Evolutionary conservation across 2,797 vertebrate species (phyloP), one percentile per base, ranked within the genome.

Genomic region (Falco naumanni): DNA sequence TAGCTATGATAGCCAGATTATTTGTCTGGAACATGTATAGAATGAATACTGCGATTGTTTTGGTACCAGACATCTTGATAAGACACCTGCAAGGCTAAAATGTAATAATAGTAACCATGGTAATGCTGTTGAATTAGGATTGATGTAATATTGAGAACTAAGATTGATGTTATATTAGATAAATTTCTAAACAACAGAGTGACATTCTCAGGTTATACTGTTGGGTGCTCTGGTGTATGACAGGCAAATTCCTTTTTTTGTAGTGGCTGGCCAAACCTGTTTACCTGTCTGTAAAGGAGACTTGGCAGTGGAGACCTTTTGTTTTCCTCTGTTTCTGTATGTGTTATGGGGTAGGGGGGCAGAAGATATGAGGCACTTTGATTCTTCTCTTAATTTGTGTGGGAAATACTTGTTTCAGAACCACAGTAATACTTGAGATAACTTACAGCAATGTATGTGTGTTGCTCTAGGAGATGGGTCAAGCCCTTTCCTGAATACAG

Each of bases 21-120:
- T 81, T 93, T 92, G 69, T 76, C 65, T 82, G 81, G 45, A 90
- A 80, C 28, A 6, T 34, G 18, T 16, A 57, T 2, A 87, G 45
- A 63, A 53, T 71, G 81, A 93, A 85, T 70, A 37, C n/a, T 43
- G 71, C 22, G 41, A 14, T 34, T 80, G 66, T 79, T 93, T 70
- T 71, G 41, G 50, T 85, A 61, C 56, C 65, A 82, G 60, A 7
- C 50, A 48, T 70, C 63, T 90, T 76, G 77, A 59, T 90, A 93
- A 92, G 50, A 54, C 74, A 82, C 77, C 90, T 79, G 48, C 84
- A 80, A 89, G 68, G 75, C 84, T 92, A 39, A 85, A 89, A 66
- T 87, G 29, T 68, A 86, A 64, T 85, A 87, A 82, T 53, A 70
- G 29, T 45, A 45, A 45, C 43, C 91, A 81, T 95, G 91, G 95